These are phyloP conservation scores for Pitta sordida DNA, from an alignment of 2,113 vertebrate species.

Conservation along the genomic window DNA sequence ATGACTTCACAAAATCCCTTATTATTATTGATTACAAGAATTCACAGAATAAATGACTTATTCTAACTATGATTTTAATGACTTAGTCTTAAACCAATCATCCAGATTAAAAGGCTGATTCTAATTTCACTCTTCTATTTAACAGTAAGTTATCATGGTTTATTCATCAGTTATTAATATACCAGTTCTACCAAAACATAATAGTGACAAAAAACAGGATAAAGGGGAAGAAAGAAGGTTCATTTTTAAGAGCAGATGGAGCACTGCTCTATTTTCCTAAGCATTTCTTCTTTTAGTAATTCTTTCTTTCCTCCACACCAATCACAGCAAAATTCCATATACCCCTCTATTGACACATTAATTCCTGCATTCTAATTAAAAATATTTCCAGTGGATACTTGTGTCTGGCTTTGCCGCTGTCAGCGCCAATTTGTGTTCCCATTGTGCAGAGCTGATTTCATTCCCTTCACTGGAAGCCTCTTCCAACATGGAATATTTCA, in stretches of 20 bases:
- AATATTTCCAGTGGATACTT: not conserved
- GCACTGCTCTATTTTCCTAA: not conserved
- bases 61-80: constrained; percentile 1
- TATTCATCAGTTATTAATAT: not conserved
- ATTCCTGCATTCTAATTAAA: not conserved
- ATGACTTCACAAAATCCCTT: not conserved
- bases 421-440: not conserved
- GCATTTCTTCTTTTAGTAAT: not conserved
- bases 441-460: not conserved
- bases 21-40: constrained; percentile 1
- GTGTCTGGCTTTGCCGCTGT: not conserved
- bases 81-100: not conserved
- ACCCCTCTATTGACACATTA: not conserved
- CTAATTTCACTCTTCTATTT: not conserved
- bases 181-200: not conserved
- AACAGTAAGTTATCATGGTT: not conserved
- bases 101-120: not conserved
- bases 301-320: not conserved
- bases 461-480: not conserved
- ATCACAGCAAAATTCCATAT: not conserved
- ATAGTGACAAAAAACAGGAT: not conserved
- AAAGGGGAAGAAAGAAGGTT: not conserved
- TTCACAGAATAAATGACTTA: not conserved
- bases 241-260: not conserved
- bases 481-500: too few species aligned